Base-by-base conservation (phyloP, 1,140 invertebrate species). In the Platyscapa corneri region DNA sequence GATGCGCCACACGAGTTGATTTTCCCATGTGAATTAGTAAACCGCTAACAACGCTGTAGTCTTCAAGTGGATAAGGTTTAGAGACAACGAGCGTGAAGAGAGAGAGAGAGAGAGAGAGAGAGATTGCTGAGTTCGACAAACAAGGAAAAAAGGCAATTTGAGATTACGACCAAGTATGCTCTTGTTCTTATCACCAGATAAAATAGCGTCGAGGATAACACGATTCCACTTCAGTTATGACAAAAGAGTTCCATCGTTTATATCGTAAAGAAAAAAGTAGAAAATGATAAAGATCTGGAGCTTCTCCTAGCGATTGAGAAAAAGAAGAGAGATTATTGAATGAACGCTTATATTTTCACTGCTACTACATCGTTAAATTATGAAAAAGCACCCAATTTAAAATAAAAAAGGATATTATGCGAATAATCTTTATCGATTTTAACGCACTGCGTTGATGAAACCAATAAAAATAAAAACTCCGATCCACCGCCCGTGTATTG, bases 31-130 rank as follows among this genome's bases (percentile, higher is more conserved):
- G n/a, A n/a, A n/a, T n/a, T 30, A 37, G 37, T 81, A 77, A 77
- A 81, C 60, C n/a, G 56, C 84, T 81, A 85, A 85, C 81, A 85
- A 85, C 72, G n/a, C 27, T 34, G 30, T 46, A 30, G 30, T 2
- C 7, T 64, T 39, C 56, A 37, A 34, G 20, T 7, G 5, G 34
- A 42, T 0, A 53, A 8, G 34, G 56, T 53, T n/a, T 39, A 78
- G 27, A 49, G 42, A n/a, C n/a, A 56, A 65, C 10, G 46, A 56
- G 42, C 32, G 60, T 12, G 60, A 72, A 42, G 53, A 27, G 27
- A 56, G 27, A 7, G 14, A 70, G 32, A 12, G 75, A 32, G 0
- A 16, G 0, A 34, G 30, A 2, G 46, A 64, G 49, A 64, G 49
- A 6, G 14, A 34, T 1, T 14, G 2, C 18, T 12, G 8, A 27